A percentile compares a stretch with the other conserved stretches of the same genome.
These are phyloP conservation scores for Dicrostonyx torquatus DNA, from an alignment of 2,797 vertebrate species.

Conservation along the genomic window DNA sequence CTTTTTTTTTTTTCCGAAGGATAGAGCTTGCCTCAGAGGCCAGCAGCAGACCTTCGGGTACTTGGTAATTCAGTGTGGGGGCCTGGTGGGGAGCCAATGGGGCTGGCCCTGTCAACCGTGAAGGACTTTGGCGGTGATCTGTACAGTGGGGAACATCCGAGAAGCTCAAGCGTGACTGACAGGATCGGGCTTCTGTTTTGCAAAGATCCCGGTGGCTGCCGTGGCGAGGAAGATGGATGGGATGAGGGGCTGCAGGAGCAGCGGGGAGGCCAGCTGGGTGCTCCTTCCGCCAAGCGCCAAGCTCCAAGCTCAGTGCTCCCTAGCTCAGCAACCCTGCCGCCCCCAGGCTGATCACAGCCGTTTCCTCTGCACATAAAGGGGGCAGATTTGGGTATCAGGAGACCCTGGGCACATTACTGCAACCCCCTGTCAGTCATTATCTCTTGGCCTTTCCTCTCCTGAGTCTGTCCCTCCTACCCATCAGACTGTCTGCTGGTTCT, in stretches of 20 bases:
- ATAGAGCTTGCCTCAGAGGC: background rate
- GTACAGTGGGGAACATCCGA: background rate
- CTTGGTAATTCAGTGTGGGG: background rate
- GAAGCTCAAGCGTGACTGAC: slow-evolving; percentile 43
- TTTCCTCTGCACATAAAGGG: background rate
- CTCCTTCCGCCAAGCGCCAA: background rate
- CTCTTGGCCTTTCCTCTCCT: background rate
- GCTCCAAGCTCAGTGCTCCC: background rate
- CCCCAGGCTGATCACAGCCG: background rate
- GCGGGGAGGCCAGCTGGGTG: slow-evolving; percentile 20
- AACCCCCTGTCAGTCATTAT: background rate
- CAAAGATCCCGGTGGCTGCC: slow-evolving; percentile 23
- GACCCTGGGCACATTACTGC: background rate
- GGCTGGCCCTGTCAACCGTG: slow-evolving; percentile 30
- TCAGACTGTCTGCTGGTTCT: background rate
- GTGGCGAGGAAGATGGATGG: slow-evolving; percentile 52
- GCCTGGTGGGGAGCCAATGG: background rate
- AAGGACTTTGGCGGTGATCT: slow-evolving; percentile 27
- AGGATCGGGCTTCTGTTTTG: background rate
- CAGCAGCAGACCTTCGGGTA: background rate
- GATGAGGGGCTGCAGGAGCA: background rate
- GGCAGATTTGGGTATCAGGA: background rate
- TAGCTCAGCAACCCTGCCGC: background rate
- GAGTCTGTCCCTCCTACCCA: background rate
- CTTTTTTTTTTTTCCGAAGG: background rate